phyloP scores from a whole-genome alignment of 2,888 invertebrate species.

The Synanthedon vespiformis region DNA sequence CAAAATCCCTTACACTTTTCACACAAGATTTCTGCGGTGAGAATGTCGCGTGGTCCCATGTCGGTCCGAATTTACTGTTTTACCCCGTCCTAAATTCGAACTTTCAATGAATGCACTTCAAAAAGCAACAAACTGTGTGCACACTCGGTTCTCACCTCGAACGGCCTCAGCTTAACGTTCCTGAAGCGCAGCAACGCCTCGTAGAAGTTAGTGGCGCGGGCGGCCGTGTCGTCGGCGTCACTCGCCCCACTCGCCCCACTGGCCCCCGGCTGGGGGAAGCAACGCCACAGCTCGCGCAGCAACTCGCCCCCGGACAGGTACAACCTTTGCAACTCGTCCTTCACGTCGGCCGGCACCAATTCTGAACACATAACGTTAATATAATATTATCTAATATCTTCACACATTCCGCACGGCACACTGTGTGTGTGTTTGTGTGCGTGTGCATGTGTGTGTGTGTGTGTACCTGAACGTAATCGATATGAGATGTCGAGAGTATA shows the following conservation, averaged over 20 bases:
- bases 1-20: too few relatives aligned
- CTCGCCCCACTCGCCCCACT: slow-evolving; percentile 47
- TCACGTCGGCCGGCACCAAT: slow-evolving; percentile 84
- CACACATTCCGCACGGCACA: too few relatives aligned
- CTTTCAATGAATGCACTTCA: too few relatives aligned
- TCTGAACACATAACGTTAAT: slow-evolving; percentile 61
- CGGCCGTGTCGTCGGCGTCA: slow-evolving; percentile 83
- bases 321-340: slow-evolving; percentile 84
- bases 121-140: too few relatives aligned
- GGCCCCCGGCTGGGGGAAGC: slow-evolving; percentile 90
- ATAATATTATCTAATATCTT: too few relatives aligned
- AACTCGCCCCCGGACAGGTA: slow-evolving; percentile 91
- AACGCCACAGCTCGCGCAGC: slow-evolving; percentile 93
- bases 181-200: slow-evolving; percentile 91
- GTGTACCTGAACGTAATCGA: too few relatives aligned
- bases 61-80: too few relatives aligned
- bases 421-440: too few relatives aligned
- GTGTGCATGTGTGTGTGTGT: too few relatives aligned
- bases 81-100: too few relatives aligned
- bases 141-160: slow-evolving; percentile 71
- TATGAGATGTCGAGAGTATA: slow-evolving; percentile 8
- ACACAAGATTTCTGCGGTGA: too few relatives aligned
- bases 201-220: slow-evolving; percentile 87
- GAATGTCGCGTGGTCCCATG: too few relatives aligned
- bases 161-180: slow-evolving; percentile 85